A percentile compares a stretch with the other conserved stretches of the same genome.
Conservation (phyloP, 2,113 vertebrate genomes). For the Tychaedon coryphoeus region DNA sequence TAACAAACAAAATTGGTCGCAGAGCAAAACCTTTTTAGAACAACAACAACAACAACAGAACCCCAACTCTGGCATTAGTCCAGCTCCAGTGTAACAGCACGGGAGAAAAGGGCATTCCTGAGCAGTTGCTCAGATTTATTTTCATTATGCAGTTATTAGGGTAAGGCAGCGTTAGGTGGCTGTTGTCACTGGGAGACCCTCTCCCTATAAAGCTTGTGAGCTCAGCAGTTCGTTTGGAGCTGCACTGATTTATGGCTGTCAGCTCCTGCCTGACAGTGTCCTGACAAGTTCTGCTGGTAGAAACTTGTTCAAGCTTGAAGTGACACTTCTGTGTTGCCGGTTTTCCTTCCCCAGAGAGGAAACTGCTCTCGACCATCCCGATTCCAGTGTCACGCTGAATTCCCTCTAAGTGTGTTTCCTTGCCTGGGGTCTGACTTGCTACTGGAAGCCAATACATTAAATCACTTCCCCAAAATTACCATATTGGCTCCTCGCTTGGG, state of each 20-base stretch:
- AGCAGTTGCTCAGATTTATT: constrained; percentile 18
- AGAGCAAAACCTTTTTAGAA: constrained; percentile 38
- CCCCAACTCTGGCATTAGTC: neutral
- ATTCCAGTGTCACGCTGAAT: neutral
- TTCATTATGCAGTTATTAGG: constrained; percentile 12
- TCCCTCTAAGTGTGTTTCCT: constrained; percentile 27
- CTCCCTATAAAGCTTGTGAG: neutral
- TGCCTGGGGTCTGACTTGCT: constrained; percentile 6
- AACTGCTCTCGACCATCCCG: neutral
- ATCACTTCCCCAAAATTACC: constrained; percentile 22
- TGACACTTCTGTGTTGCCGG: constrained; percentile 32
- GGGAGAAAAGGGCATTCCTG: neutral
- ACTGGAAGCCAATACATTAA: constrained; percentile 29
- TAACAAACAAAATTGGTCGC: constrained; percentile 36
- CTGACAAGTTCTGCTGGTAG: constrained; percentile 62
- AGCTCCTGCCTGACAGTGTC: constrained; percentile 48
- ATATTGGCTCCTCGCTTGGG: neutral
- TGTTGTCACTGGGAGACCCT: constrained; percentile 13
- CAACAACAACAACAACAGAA: neutral
- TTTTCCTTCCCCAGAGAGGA: constrained; percentile 43
- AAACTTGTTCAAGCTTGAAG: constrained; percentile 67
- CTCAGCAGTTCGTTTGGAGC: neutral
- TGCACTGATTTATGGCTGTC: constrained; percentile 54
- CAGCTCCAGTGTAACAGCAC: constrained; percentile 6
- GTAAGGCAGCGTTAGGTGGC: neutral